Base-by-base conservation (phyloP, 1,140 invertebrate genomes). In the Bombus cullumanus region DNA sequence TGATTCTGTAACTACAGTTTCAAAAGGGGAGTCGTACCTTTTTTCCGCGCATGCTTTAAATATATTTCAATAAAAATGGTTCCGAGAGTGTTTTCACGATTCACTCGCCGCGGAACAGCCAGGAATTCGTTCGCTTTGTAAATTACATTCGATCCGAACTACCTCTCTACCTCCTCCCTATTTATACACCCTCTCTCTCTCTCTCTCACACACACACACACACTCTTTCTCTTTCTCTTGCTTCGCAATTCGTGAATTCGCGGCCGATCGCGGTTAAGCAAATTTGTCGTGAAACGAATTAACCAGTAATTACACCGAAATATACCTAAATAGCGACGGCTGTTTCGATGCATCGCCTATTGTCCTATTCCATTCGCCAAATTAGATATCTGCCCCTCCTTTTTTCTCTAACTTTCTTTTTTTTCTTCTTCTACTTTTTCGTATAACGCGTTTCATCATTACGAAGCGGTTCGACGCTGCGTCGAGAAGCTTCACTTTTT, bases 231-330 rank as follows among this genome's bases (percentile, higher is more conserved):
- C 13, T 39, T 34, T n/a, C 28, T 15, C 57, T n/a, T 39, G n/a
- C 12, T 31, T 12, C 9, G 2, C 69, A 78, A 73, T 28, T 66
- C 57, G 75, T 53, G 73, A 89, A 87, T 81, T 84, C 81, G 85
- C 81, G 81, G 71, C 74, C 69, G 62, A 89, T 86, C 85, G 69
- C 31, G 85, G 82, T 89, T 69, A 69, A 89, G 73, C 85, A 83
- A 90, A 90, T 87, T 90, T 89, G 77, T 89, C 68, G 77, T 77
- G 81, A 83, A 89, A 82, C 83, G 74, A 80, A 89, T 89, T 78
- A 89, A 81, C 73, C 75, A 62, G 69, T 79, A 87, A 90, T 87
- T 87, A 75, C 88, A 71, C 8, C 43, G 81, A 87, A 73, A 89
- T 89, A 90, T 86, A 86, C 85, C 71, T 89, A 88, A 86, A 82